Evolutionary conservation across 2,888 invertebrate species (phyloP).

Genomic region (Ichneumon xanthorius): DNA sequence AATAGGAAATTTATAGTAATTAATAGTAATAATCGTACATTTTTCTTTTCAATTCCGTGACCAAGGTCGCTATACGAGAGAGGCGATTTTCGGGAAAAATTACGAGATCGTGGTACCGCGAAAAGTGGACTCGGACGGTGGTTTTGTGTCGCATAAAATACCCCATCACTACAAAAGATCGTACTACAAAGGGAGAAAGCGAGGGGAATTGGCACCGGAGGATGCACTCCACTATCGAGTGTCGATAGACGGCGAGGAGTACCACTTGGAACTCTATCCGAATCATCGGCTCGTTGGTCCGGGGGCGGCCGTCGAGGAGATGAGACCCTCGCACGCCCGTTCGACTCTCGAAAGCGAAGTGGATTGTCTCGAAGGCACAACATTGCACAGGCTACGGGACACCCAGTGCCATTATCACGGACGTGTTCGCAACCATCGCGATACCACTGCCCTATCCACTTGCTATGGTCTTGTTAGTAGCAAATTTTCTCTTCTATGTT

Average conservation of each 20-base stretch:
- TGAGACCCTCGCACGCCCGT: conserved; percentile 40
- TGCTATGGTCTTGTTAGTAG: conserved; percentile 82
- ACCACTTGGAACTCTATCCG: conserved; percentile 82
- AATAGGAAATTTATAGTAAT: neutral
- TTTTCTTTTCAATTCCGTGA: neutral
- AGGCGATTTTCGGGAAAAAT: conserved; percentile 67
- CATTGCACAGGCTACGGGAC: conserved; percentile 75
- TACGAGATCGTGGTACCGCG: conserved; percentile 82
- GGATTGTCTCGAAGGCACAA: conserved; percentile 65
- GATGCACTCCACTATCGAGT: conserved; percentile 82
- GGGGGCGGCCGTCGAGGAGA: conserved; percentile 79
- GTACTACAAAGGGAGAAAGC: conserved; percentile 71
- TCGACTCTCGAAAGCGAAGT: conserved; percentile 51
- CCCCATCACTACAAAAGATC: conserved; percentile 80
- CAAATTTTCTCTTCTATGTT: neutral
- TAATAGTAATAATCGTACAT: neutral
- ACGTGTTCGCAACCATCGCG: conserved; percentile 78
- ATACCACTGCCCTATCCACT: conserved; percentile 83
- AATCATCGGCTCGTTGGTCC: conserved; percentile 81
- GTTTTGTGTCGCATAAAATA: conserved; percentile 81
- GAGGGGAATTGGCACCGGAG: conserved; percentile 67
- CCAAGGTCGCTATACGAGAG: conserved; percentile 65
- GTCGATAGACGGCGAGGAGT: conserved; percentile 79
- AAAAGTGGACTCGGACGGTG: conserved; percentile 80
- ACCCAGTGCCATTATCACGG: conserved; percentile 85